Conservation (phyloP, 2,888 invertebrate species). For the Eueremaeus valkanovi region DNA sequence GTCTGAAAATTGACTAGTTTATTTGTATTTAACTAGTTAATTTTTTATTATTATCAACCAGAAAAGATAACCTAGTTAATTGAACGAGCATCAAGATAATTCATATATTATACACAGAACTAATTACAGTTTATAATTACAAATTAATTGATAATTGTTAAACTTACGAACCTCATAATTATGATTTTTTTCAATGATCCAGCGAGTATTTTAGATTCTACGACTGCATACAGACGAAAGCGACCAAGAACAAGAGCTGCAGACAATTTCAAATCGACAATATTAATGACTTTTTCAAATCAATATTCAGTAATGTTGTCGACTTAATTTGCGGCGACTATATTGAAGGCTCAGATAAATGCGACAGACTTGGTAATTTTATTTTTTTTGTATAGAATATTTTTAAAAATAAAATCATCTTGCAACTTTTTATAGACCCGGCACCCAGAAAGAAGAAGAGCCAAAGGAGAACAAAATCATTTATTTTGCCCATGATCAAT, state of each 20-base stretch:
- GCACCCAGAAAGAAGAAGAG: background rate
- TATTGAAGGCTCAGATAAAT: slow-evolving; percentile 1
- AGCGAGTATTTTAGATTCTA: background rate
- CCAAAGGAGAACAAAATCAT: background rate
- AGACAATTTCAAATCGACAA: background rate
- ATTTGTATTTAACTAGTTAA: too few relatives aligned
- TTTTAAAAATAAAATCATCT: background rate
- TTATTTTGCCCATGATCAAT: background rate
- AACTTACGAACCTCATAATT: background rate
- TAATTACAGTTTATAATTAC: background rate
- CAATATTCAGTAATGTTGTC: background rate
- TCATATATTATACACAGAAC: too few relatives aligned
- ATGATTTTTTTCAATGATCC: background rate
- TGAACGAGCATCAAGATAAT: too few relatives aligned
- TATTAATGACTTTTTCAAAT: background rate
- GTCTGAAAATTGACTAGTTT: too few relatives aligned
- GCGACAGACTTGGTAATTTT: background rate
- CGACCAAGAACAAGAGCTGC: background rate
- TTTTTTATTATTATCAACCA: too few relatives aligned
- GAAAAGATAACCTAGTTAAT: background rate
- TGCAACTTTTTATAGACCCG: background rate
- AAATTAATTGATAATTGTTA: too few relatives aligned
- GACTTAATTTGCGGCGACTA: slow-evolving; percentile 8
- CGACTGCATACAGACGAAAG: background rate
- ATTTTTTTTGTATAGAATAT: background rate